Base-by-base conservation (phyloP, 2,888 invertebrate species). In the Willowsia nigromaculata region DNA sequence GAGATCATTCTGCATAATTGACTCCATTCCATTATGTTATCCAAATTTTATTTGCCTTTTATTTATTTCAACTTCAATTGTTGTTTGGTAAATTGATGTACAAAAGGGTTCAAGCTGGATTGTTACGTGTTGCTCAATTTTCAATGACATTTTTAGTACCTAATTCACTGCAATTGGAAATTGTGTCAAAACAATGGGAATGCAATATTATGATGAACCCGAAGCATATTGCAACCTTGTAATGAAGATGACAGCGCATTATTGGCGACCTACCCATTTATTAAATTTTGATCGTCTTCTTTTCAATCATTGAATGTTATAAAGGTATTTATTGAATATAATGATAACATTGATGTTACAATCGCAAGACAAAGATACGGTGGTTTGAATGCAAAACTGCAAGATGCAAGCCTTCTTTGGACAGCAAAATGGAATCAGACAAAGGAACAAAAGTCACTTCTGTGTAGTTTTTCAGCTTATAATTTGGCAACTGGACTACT, bases 211-310 rank as follows among this genome's bases (percentile, higher is more conserved):
- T 47, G 47, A 47, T 47, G 6, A 47, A 2, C 7, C 13, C 13
- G 6, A 13, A 2, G 7, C 47, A 6, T 13, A 13, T 9, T 47
- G 15, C 13, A 47, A 13, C 47, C 47, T 13, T 13, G 13, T 47
- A 7, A 47, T 47, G 47, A 40, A 25, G 71, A 47, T 47, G 25
- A 43, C 22, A 71, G 9, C 68, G 27, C 15, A 25, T 5, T 25
- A 43, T 40, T 47, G 33, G 18, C 15, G 40, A 43, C 40, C 65
- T 56, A n/a, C 65, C 37, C 9, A 68, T 68, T 22, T 40, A 68
- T 47, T 43, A 43, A 33, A 33, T 71, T n/a, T 4, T 43, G 71
- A 71, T 25, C 71, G 25, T 71, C 71, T 71, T 71, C 71, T 18
- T 43, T 71, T 25, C 22, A 43, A 27, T 43, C 13, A 25, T 22